phyloP scores from a whole-genome alignment of 2,888 invertebrate species.

The Leucania comma region DNA sequence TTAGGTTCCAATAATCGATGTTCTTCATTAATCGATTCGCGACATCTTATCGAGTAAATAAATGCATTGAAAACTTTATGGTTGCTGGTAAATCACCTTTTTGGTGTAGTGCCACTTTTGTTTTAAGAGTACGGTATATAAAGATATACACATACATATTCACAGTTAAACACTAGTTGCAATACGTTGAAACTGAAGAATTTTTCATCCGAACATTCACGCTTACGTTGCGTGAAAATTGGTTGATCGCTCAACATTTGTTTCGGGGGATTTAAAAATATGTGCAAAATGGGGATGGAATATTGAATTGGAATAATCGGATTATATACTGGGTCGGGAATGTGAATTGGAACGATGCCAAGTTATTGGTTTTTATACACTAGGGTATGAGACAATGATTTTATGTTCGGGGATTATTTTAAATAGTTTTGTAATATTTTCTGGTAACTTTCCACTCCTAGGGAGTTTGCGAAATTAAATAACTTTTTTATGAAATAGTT shows the following conservation, averaged over 20 bases:
- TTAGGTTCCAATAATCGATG: no score
- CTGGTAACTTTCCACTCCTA: background rate
- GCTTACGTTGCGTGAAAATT: conserved; percentile 19
- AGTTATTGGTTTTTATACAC: background rate
- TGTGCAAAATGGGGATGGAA: background rate
- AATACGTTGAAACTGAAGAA: conserved; percentile 6
- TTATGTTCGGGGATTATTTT: background rate
- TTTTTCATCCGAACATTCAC: conserved; percentile 32
- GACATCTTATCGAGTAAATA: no score
- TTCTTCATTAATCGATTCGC: no score
- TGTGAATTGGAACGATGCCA: background rate
- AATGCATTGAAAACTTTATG: no score
- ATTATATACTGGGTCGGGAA: background rate
- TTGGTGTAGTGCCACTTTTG: no score
- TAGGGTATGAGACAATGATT: background rate
- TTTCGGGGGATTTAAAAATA: conserved; percentile 31
- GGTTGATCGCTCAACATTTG: conserved; percentile 38
- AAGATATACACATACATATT: no score
- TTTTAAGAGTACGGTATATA: no score
- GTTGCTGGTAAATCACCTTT: no score
- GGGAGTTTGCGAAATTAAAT: no score
- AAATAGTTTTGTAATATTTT: background rate
- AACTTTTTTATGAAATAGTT: no score
- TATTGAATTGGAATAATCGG: conserved; percentile 11
- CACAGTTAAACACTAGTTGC: background rate